Conservation (phyloP, 1,140 invertebrate species). For the Caligus rogercresseyi region DNA sequence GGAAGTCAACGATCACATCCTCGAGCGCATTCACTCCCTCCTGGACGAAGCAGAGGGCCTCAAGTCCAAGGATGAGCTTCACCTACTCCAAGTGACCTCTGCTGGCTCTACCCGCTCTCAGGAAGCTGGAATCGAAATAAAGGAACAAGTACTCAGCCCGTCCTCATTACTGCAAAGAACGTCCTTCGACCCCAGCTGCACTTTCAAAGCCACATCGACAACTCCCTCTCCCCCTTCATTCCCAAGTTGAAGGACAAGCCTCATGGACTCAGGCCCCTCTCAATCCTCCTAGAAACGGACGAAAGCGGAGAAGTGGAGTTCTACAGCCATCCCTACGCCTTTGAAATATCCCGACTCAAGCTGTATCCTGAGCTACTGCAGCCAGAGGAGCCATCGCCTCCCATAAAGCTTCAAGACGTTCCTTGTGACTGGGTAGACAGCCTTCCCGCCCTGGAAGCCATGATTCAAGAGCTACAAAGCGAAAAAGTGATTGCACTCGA, state of each 20-base stretch:
- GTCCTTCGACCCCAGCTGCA: conserved; percentile 57
- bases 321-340: conserved; percentile 16
- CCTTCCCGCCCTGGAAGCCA: conserved; percentile 39
- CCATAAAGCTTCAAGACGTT: conserved; percentile 40
- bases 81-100: conserved; percentile 30
- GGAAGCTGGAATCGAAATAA: conserved; percentile 37
- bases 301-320: conserved; percentile 35
- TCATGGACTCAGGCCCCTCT: conserved; percentile 60
- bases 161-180: conserved; percentile 49
- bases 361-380: conserved; percentile 35
- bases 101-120: conserved; percentile 27
- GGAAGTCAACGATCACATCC: conserved; percentile 32
- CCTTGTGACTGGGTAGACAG: conserved; percentile 48
- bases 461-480: conserved; percentile 45
- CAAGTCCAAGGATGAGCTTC: conserved; percentile 35
- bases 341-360: conserved; percentile 33
- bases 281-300: conserved; percentile 44
- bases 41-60: conserved; percentile 51
- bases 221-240: conserved; percentile 47
- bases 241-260: conserved; percentile 70
- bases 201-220: conserved; percentile 27
- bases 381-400: conserved; percentile 27
- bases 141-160: not conserved
- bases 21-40: conserved; percentile 33
- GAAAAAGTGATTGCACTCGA: conserved; percentile 62